Base-by-base conservation (phyloP, 2,888 invertebrate genomes). In the Cheilosia variabilis region DNA sequence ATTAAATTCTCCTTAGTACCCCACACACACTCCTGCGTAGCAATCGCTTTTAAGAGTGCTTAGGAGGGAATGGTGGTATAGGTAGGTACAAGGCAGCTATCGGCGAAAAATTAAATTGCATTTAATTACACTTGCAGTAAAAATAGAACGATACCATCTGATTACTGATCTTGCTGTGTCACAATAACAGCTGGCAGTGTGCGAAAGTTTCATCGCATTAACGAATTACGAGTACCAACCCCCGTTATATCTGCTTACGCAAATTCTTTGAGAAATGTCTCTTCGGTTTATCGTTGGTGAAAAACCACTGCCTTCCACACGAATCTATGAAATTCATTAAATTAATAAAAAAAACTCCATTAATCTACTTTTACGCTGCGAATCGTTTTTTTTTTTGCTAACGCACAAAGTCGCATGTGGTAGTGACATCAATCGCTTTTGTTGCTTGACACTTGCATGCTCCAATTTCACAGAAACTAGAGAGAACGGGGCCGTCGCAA, bases 401-500 rank as follows among this genome's bases (percentile, higher is more conserved):
- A 65, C 24, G 47, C 50, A 57, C 13, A 45, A 19, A 55, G 37
- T 68, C 7, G 31, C 71, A 71, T 78, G 47, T 47, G 69, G 55
- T 4, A 37, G 53, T 24, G 47, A n/a, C 78, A 60, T 71, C 57
- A 65, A 79, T 58, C 58, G 71, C 57, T 79, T 69, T 53, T 43
- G 63, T 50, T 22, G 58, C 50, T 65, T 71, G 50, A 65, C 71
- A 65, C 71, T 78, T 72, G 78, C 71, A 65, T 79, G 78, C 71
- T 72, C 78, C 78, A 79, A 65, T 72, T 79, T 65, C 52, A n/a
- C n/a, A 19, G 47, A 13, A 55, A 71, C 31, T 65, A 50, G 19
- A 43, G 9, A 22, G 24, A 55, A 43, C 34, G 50, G 31, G 24
- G n/a, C 5, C 4, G 45, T 1, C 19, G 31, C 19, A 79, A 58